Percentiles rank a stretch among this genome's conserved stretches.
Conservation (phyloP, 2,113 vertebrate species). For the Corythoichthys haematopterus region DNA sequence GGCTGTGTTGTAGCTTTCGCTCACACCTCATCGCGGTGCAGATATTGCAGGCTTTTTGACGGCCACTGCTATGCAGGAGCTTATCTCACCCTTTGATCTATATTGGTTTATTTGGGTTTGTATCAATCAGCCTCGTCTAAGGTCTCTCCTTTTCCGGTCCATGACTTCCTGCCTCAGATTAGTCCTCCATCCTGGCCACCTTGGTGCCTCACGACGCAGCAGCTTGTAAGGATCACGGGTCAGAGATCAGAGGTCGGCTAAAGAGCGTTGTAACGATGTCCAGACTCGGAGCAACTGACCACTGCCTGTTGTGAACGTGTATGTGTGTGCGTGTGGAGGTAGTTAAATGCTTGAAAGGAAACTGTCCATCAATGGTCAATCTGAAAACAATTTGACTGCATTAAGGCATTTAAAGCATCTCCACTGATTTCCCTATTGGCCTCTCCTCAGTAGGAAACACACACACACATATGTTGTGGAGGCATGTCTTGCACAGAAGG, state of each 20-base stretch:
- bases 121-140: constrained; percentile 60
- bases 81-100: constrained; percentile 65
- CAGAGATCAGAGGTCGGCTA: constrained; percentile 59
- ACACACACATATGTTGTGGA: constrained; percentile 12
- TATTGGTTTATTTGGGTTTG: constrained; percentile 56
- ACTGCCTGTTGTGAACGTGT: constrained; percentile 25
- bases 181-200: constrained; percentile 59
- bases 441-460: constrained; percentile 51
- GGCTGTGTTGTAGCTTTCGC: constrained; percentile 45
- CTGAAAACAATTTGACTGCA: constrained; percentile 75
- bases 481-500: constrained; percentile 39
- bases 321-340: constrained; percentile 45
- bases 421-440: constrained; percentile 67
- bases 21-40: constrained; percentile 50
- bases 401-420: constrained; percentile 68
- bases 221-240: constrained; percentile 67
- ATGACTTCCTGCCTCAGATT: constrained; percentile 52
- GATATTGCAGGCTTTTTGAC: constrained; percentile 24
- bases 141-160: constrained; percentile 53
- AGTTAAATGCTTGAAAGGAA: constrained; percentile 71
- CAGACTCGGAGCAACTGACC: constrained; percentile 63
- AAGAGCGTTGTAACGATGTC: constrained; percentile 69
- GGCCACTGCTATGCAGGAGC: constrained; percentile 17
- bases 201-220: constrained; percentile 56
- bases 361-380: constrained; percentile 68